Base-by-base conservation (phyloP, 1,140 invertebrate genomes). In the Apis dorsata region DNA sequence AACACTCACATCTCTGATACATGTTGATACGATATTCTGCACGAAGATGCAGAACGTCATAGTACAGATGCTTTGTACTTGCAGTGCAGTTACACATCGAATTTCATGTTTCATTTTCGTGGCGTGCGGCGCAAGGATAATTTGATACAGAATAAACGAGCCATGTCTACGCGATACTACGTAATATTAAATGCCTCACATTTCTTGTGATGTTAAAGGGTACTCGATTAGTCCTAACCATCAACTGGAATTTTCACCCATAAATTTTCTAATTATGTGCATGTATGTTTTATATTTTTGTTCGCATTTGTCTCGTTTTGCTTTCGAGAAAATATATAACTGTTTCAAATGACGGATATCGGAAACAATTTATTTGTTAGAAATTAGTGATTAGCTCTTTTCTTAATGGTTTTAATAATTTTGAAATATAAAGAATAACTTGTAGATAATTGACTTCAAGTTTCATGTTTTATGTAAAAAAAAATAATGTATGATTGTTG, bases 141-240 rank as follows among this genome's bases (percentile, higher is more conserved):
- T 65, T 57, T 73, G 60, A 80, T 66, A 66, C 59, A 24, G 24
- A 80, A 73, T 80, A 80, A 73, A 80, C 60, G 79, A 80, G 34
- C 70, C 70, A 15, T 28, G 60, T 24, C 28, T 63, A 51, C 21
- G 12, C 28, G 24, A 73, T 73, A 60, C 51, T 60, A 44, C 17
- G 51, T 49, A 44, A 80, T 80, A 72, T 73, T 62, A 80, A 80
- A 80, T 70, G 28, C 79, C 79, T 73, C 34, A 21, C 70, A 72
- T 80, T 80, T 73, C 79, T 17, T 65, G 51, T 28, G 57, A 73
- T 76, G 73, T 80, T 66, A 73, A 80, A 80, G n/a, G 70, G 51
- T 21, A 55, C 60, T 66, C 70, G 28, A 73, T 80, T 80, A 80
- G 21, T 8, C 24, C 57, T 66, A 57, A 72, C 51, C 69, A n/a